Evolutionary conservation across 2,113 vertebrate genomes (phyloP).

Genomic region (Xiphorhynchus elegans): DNA sequence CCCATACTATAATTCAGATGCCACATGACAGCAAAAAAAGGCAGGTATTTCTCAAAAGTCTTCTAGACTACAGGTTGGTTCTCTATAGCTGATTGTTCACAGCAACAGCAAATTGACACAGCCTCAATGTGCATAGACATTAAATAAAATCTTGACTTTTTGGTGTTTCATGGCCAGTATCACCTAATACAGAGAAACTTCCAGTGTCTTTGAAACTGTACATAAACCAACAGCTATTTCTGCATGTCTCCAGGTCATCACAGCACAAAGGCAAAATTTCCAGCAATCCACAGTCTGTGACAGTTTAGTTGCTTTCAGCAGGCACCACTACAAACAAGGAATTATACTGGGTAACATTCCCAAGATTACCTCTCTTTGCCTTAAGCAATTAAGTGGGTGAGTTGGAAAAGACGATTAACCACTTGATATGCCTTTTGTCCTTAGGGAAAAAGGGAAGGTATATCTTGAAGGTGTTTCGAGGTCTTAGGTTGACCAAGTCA

Average conservation of each 20-base stretch:
- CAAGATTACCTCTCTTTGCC: background rate
- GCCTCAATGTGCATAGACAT: background rate
- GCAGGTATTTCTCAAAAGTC: background rate
- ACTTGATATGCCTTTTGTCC: background rate
- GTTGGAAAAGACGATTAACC: background rate
- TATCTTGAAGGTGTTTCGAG: background rate
- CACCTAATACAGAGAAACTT: background rate
- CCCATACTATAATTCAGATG: background rate
- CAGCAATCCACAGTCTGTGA: background rate
- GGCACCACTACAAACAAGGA: background rate
- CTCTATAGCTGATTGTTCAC: background rate
- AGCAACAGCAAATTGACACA: background rate
- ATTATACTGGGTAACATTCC: fast-evolving
- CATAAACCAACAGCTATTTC: background rate
- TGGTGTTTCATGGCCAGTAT: background rate
- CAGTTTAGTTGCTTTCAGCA: background rate
- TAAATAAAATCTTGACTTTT: background rate
- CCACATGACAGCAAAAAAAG: background rate
- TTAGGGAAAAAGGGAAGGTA: background rate
- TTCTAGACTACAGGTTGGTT: background rate
- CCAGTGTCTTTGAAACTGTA: background rate
- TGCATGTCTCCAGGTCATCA: background rate
- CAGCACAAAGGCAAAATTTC: background rate
- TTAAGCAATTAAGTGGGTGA: background rate
- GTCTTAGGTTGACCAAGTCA: background rate